Evolutionary conservation across 2,888 invertebrate genomes (phyloP), one percentile per base, ranked within the genome.

Genomic region (Dendrolimus houi): DNA sequence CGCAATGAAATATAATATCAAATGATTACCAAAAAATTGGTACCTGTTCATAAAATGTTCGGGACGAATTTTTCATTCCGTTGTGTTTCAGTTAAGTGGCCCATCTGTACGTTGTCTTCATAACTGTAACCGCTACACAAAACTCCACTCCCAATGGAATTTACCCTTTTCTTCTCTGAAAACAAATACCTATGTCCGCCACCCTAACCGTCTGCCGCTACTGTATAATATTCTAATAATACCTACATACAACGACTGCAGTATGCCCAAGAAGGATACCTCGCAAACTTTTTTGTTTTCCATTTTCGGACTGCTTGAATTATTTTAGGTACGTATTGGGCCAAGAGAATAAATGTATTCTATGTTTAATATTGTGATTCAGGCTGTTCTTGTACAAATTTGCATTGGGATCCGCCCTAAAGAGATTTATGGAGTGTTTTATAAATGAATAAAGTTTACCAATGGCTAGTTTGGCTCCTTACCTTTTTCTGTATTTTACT

Each of bases 131-230:
- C 62, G 62, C 62, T 56, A 55, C 57, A 62, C 62, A 62, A 66
- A 69, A 62, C 56, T 62, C 59, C 55, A 56, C 60, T 71, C 73
- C 68, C 73, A 14, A 13, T 62, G 70, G 72, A 73, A 71, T 71
- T 64, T 70, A 74, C 72, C 75, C 70, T 75, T 74, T 72, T 72
- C 67, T 69, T 72, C 67, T 66, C 67, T 64, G 65, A 72, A 72
- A 74, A 75, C 68, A 71, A 75, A 76, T 68, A 69, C 66, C 66
- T 62, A 56, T 61, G 62, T 67, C 66, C 63, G 58, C 57, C 63
- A 54, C 52, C 58, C 54, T 65, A 62, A 66, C 67, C 64, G 59
- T 61, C 62, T 57, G 59, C 62, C 58, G 60, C 57, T 56, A 59
- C 62, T 65, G 67, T 67, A 72, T 71, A 73, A 75, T 68, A 71